Percentiles rank a stretch among this genome's conserved stretches.
phyloP scores from a whole-genome alignment of 2,888 invertebrate genomes.

The Chorisops tibialis region DNA sequence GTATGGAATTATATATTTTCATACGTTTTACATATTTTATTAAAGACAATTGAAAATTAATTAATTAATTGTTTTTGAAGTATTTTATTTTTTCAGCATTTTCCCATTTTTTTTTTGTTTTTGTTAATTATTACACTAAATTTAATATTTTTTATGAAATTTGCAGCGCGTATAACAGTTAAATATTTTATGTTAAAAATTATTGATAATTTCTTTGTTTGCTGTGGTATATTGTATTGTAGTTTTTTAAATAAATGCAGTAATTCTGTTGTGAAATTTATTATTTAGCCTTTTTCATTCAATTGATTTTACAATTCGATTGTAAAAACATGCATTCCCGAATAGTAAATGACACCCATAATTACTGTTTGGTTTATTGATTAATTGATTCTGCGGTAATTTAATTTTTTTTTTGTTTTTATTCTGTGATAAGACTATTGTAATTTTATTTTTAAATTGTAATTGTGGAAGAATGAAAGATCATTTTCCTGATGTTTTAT shows the following conservation, averaged over 20 bases:
- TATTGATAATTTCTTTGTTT: constrained; percentile 3
- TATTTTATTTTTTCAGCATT: too few relatives aligned
- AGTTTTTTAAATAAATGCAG: constrained; percentile 26
- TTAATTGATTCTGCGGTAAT: constrained; percentile 15
- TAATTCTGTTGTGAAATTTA: constrained; percentile 26
- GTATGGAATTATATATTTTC: too few relatives aligned
- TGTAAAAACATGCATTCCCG: background rate
- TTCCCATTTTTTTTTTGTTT: too few relatives aligned
- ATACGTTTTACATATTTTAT: too few relatives aligned
- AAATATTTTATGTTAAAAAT: constrained; percentile 24
- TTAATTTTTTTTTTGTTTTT: constrained; percentile 13
- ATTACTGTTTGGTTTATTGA: constrained; percentile 29
- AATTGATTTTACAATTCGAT: background rate
- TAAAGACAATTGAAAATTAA: too few relatives aligned
- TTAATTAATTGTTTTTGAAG: too few relatives aligned
- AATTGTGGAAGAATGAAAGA: constrained; percentile 6
- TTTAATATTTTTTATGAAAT: constrained; percentile 8
- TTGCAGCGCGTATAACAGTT: constrained; percentile 30
- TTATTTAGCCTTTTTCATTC: constrained; percentile 13
- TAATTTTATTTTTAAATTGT: constrained; percentile 7
- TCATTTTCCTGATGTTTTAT: background rate
- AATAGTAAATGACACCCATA: constrained; percentile 27
- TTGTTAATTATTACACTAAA: too few relatives aligned
- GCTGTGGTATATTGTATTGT: constrained; percentile 9
- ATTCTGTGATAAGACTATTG: constrained; percentile 23